Evolutionary conservation across 2,113 vertebrate genomes (phyloP).

Genomic region (Dasyornis broadbenti): DNA sequence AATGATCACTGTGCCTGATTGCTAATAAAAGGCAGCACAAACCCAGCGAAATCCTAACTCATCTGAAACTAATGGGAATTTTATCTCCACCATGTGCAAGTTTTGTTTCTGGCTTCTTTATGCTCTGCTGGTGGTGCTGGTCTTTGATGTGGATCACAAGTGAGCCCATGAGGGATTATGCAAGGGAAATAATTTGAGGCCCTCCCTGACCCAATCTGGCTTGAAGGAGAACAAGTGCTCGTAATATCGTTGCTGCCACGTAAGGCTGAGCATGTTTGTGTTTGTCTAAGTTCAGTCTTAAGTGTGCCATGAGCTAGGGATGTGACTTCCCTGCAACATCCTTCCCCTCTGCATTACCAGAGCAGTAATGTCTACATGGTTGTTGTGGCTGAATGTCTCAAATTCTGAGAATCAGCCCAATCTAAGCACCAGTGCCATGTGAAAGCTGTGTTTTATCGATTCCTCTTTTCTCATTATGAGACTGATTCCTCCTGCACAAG

Average conservation of each 20-base stretch:
- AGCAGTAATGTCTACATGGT: background rate
- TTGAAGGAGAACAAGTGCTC: background rate
- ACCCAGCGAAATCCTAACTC: background rate
- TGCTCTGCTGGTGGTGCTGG: background rate
- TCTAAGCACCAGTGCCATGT: background rate
- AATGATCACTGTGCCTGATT: background rate
- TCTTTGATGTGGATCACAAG: background rate
- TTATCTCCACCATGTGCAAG: background rate
- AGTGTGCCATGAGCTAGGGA: background rate
- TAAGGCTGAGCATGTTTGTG: background rate
- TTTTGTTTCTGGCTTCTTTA: background rate
- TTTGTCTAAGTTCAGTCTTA: background rate
- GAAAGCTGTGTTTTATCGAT: background rate
- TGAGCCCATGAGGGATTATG: background rate
- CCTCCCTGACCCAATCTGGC: background rate
- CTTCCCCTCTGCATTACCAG: background rate
- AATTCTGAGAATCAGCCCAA: background rate
- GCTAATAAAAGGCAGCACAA: constrained; percentile 8
- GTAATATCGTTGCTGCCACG: background rate
- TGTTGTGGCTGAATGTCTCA: background rate
- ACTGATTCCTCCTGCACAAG: background rate
- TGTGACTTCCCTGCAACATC: background rate
- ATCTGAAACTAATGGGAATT: background rate
- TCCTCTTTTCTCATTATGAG: background rate
- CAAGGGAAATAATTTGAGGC: background rate